Base-by-base conservation (phyloP, 1,140 invertebrate species). In the Atopsyche davidsoni region DNA sequence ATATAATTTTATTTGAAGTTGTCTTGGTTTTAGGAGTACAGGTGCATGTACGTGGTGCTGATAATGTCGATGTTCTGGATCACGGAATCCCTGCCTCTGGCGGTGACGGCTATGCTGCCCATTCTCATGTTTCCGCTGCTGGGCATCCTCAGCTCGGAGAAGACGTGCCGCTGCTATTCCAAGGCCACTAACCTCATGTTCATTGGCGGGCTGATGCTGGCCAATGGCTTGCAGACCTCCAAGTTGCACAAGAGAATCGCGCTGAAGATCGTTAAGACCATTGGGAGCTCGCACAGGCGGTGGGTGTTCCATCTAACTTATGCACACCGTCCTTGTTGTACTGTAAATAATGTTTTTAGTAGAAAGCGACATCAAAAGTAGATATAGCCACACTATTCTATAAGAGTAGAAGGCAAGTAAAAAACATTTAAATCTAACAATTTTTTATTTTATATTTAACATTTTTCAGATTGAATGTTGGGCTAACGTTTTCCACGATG, bases 31-130 rank as follows among this genome's bases (percentile, higher is more conserved):
- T n/a, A 28, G 24, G 24, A 6, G 24, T 43, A 21, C 22, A 17
- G 60, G 60, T 82, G 79, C 59, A 72, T 65, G 0, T 83, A 72
- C 55, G 68, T 75, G 0, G 62, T 84, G 7, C 13, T 79, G 1
- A n/a, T 83, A 4, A 82, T 83, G 78, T 76, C 75, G 1, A 59
- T 78, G 2, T 85, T 72, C 49, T 85, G 81, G 81, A 69, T 83
- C 58, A 72, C 74, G 1, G 81, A 85, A 63, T 69, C 70, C 1
- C 56, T 85, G 3, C 81, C 81, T 0, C 59, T 83, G 42, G 64
- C 75, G 0, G 62, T 83, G 4, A 83, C 82, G 1, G 65, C 81
- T 1, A 60, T 84, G 0, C 47, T 85, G 2, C 82, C 82, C 0
- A 54, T 83, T 0, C 67, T 79, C 4, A 53, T 82, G 0, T 79